A percentile compares a stretch with the other conserved stretches of the same genome.
Conservation (phyloP, 2,888 invertebrate genomes). For the Operophtera brumata region DNA sequence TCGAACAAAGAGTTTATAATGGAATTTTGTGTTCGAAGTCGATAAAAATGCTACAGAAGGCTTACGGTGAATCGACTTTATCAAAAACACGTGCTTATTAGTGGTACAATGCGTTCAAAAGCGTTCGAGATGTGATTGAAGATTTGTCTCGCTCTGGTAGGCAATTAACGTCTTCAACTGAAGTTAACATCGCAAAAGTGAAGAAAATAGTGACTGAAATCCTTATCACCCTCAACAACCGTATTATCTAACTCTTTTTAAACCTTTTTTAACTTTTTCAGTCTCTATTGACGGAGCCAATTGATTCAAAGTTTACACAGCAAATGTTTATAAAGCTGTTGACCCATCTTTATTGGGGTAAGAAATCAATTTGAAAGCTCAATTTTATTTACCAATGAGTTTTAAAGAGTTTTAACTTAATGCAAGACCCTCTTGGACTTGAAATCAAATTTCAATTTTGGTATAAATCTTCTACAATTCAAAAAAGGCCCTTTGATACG, state of each 20-base stretch:
- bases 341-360: conserved; percentile 32
- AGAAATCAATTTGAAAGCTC: conserved; percentile 34
- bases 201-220: no score
- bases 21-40: no score
- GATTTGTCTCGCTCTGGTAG: no score
- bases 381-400: conserved; percentile 32
- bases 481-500: neutral
- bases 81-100: no score
- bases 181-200: no score
- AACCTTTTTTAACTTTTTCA: conserved; percentile 25
- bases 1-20: no score
- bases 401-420: conserved; percentile 33
- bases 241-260: neutral
- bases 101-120: no score
- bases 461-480: neutral
- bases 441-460: conserved; percentile 7
- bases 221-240: no score
- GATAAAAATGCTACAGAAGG: no score
- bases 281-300: conserved; percentile 34
- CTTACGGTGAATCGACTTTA: no score
- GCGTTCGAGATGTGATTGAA: no score
- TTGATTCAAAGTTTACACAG: conserved; percentile 33
- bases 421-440: conserved; percentile 10
- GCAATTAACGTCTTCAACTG: no score
- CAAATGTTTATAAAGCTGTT: conserved; percentile 35